Conservation (phyloP, 2,888 invertebrate species). For the Eristalis pertinax region DNA sequence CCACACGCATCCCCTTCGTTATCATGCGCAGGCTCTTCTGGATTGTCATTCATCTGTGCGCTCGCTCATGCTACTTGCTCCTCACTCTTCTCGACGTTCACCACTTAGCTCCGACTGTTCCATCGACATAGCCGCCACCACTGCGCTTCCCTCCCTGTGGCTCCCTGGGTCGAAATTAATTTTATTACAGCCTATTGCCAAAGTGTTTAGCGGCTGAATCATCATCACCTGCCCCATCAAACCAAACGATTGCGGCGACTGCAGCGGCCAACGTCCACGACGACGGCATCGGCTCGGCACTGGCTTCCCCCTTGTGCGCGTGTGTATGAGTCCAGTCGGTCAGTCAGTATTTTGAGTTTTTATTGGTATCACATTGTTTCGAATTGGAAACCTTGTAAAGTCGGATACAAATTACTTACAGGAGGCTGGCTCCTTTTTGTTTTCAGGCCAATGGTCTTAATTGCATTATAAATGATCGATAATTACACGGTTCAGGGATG, state of each 20-base stretch:
- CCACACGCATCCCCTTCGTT: constrained; percentile 37
- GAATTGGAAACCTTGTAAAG: constrained; percentile 33
- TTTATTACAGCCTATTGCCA: constrained; percentile 62
- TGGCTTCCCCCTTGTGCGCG: background rate
- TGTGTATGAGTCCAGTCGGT: constrained; percentile 16
- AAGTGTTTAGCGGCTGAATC: constrained; percentile 63
- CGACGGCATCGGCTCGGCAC: background rate
- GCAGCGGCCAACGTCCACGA: background rate
- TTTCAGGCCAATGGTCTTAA: constrained; percentile 26
- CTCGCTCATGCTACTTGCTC: constrained; percentile 12
- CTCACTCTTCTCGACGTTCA: background rate
- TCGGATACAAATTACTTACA: constrained; percentile 37
- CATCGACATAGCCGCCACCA: too few relatives aligned
- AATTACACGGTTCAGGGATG: constrained; percentile 24
- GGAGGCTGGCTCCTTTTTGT: constrained; percentile 9
- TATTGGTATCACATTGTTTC: constrained; percentile 48
- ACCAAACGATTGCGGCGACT: constrained; percentile 20
- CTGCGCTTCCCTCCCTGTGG: background rate
- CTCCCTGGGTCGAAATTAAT: constrained; percentile 52
- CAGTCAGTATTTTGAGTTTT: constrained; percentile 22
- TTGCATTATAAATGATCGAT: constrained; percentile 49
- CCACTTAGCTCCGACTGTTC: too few relatives aligned
- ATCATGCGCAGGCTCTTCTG: background rate
- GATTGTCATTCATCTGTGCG: constrained; percentile 34
- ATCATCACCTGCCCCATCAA: constrained; percentile 63